These are phyloP conservation scores for Xiphophorus hellerii DNA, from an alignment of 2,113 vertebrate genomes.

Conservation along the genomic window DNA sequence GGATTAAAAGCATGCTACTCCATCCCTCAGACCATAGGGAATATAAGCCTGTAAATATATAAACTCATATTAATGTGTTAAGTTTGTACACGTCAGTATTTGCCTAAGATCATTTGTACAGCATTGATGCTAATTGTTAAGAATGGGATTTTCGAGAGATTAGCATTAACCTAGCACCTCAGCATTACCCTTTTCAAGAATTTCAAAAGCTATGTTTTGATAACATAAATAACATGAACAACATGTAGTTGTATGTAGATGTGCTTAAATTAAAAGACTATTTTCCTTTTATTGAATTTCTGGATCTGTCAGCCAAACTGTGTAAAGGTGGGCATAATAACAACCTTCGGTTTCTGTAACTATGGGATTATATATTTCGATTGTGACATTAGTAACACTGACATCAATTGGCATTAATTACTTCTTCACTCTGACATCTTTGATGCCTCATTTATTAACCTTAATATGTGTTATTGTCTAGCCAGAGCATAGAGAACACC, in stretches of 20 bases:
- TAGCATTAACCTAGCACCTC: background rate
- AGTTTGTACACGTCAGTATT: background rate
- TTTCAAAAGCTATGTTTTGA: background rate
- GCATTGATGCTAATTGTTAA: background rate
- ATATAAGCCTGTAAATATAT: no score
- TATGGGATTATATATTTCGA: no score
- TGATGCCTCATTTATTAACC: no score
- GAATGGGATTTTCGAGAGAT: background rate
- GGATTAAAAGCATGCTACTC: no score
- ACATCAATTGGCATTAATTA: no score
- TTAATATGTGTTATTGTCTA: background rate
- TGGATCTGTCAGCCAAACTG: no score
- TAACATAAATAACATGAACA: background rate
- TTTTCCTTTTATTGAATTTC: background rate
- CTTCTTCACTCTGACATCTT: no score
- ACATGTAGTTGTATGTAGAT: background rate
- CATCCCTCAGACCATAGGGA: no score
- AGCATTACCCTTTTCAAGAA: background rate
- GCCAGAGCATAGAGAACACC: background rate
- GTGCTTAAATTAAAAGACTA: background rate
- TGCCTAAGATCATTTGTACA: background rate
- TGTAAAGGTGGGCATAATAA: no score
- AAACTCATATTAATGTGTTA: no score
- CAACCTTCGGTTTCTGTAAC: no score
- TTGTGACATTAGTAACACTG: no score